These are phyloP conservation scores for Buathra laborator DNA, from an alignment of 2,888 invertebrate genomes.

Conservation along the genomic window DNA sequence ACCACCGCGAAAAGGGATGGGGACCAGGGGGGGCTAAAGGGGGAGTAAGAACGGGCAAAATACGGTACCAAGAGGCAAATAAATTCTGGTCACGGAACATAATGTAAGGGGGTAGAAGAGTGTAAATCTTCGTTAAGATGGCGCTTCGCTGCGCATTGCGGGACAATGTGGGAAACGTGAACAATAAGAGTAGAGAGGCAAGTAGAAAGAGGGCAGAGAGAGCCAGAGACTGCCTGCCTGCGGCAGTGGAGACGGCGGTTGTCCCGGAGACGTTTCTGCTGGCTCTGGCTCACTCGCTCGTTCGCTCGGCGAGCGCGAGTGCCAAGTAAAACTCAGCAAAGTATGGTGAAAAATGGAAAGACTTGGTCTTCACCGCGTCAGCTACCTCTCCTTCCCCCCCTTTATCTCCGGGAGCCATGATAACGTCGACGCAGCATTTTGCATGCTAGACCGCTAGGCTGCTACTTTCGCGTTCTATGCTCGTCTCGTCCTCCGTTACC, in stretches of 20 bases:
- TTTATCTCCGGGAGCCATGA: slow-evolving; percentile 81
- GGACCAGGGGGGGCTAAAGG: slow-evolving; percentile 8
- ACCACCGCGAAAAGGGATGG: slow-evolving; percentile 9
- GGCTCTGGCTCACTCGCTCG: slow-evolving; percentile 55
- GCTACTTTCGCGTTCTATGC: slow-evolving; percentile 69
- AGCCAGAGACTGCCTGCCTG: slow-evolving; percentile 63
- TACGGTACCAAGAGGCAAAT: slow-evolving; percentile 74
- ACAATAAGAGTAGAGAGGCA: slow-evolving; percentile 60
- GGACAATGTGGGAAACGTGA: slow-evolving; percentile 72
- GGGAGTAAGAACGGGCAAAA: slow-evolving; percentile 54
- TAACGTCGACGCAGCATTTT: slow-evolving; percentile 84
- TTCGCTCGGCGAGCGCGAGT: slow-evolving; percentile 68
- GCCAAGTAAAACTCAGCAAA: slow-evolving; percentile 83
- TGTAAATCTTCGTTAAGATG: slow-evolving; percentile 81
- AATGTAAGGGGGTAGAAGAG: slow-evolving; percentile 78
- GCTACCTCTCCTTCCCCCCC: slow-evolving; percentile 71
- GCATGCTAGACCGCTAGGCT: slow-evolving; percentile 79
- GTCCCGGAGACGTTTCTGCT: slow-evolving; percentile 66
- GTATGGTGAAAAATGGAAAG: slow-evolving; percentile 81
- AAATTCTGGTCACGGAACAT: slow-evolving; percentile 81
- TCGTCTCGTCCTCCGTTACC: slow-evolving; percentile 44
- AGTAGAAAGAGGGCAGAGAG: slow-evolving; percentile 54
- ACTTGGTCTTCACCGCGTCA: slow-evolving; percentile 81
- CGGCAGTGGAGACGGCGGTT: slow-evolving; percentile 53
- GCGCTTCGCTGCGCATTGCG: slow-evolving; percentile 71